Base-by-base conservation (phyloP, 2,113 vertebrate species). In the Proterorhinus semilunaris region DNA sequence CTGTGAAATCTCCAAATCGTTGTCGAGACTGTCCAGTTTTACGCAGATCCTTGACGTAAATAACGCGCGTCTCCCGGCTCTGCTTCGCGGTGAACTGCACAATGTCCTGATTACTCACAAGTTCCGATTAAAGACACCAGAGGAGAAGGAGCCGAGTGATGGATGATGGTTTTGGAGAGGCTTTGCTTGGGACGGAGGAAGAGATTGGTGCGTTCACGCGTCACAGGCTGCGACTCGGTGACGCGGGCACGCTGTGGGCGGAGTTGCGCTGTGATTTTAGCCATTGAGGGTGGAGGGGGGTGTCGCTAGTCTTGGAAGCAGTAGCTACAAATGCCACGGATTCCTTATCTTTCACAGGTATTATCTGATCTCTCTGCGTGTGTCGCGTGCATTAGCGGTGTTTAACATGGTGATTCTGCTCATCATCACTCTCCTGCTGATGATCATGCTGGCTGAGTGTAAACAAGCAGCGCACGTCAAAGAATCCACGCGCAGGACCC, bases 181-280 rank as follows among this genome's bases (percentile, higher is more conserved):
- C 89, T 92, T 93, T 66, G 90, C 94, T 92, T 86, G 88, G 92
- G 92, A 92, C 91, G 89, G 86, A 91, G 92, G 92, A 83, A 75
- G 83, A 88, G 80, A 86, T 69, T 93, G 93, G 92, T 88, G 93
- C 93, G 95, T 92, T 93, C 90, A 78, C 89, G 91, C 94, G 94
- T 94, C 92, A 92, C 91, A 89, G 93, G 90, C 92, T 93, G 93
- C 90, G 93, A 92, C 91, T 92, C 86, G 83, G 90, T 92, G 93
- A 92, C 94, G 95, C 92, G 82, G 21, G 84, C 73, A 91, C 43
- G 42, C 92, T 88, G 47, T 69, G 86, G 95, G 94, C 88, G 91
- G 89, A 79, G 85, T 87, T 91, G 87, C 90, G 91, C 92, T 91
- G 9, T 8, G 53, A 21, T 27, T 27, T 55, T 55, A 11, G 12